phyloP scores from a whole-genome alignment of 1,140 invertebrate genomes.

The Procambarus clarkii region DNA sequence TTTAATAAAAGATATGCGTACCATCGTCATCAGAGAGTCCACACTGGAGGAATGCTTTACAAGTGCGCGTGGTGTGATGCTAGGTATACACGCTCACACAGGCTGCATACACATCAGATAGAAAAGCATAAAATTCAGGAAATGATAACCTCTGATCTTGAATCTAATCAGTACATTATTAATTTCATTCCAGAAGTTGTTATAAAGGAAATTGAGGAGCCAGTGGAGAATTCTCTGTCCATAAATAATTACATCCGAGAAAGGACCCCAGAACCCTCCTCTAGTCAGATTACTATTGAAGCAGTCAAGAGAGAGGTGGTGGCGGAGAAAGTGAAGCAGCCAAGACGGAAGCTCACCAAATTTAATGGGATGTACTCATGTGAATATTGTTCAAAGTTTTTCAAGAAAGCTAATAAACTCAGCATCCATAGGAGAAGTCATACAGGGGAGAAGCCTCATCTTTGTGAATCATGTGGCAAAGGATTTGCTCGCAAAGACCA shows the following conservation, averaged over 20 bases:
- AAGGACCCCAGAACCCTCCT: not conserved
- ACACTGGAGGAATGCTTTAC: conserved; percentile 21
- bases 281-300: not conserved
- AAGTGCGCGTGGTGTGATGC: conserved; percentile 28
- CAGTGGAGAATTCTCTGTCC: not conserved
- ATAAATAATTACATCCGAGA: not conserved
- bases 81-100: conserved; percentile 2
- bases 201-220: not conserved
- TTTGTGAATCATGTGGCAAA: conserved; percentile 10
- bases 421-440: conserved; percentile 24
- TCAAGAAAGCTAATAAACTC: conserved; percentile 24
- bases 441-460: conserved; percentile 32
- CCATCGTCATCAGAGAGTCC: conserved; percentile 7
- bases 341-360: not conserved
- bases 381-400: conserved; percentile 19
- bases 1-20: conserved; percentile 38
- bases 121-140: conserved; percentile 4
- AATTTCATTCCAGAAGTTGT: not conserved
- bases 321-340: not conserved
- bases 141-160: not conserved
- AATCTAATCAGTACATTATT: not conserved
- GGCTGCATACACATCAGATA: conserved; percentile 25
- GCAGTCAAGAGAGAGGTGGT: not conserved
- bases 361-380: not conserved
- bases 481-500: conserved; percentile 40